These are phyloP conservation scores for Ochotona curzoniae DNA, from an alignment of 2,113 vertebrate genomes.

Conservation along the genomic window DNA sequence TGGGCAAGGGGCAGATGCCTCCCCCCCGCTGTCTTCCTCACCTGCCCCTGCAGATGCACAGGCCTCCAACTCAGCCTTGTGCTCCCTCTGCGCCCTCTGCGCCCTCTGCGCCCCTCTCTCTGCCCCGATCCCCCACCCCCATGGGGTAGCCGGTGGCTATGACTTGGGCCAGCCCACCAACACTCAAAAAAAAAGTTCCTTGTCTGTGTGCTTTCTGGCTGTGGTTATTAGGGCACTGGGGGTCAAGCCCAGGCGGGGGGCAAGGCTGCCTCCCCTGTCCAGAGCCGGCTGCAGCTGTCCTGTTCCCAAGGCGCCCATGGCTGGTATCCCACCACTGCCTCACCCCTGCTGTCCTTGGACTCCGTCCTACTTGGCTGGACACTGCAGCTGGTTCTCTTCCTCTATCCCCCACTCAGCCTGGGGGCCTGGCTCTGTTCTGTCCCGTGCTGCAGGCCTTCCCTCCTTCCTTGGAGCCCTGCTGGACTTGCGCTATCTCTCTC, in stretches of 20 bases:
- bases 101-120: not conserved
- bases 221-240: not conserved
- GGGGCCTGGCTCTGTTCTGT: not conserved
- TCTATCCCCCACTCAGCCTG: not conserved
- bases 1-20: not conserved
- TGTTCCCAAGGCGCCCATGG: not conserved
- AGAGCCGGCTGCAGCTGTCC: not conserved
- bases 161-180: not conserved
- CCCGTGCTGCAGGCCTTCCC: not conserved
- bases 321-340: not conserved
- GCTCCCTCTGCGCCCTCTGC: not conserved
- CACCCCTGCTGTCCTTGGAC: not conserved
- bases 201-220: constrained; percentile 10
- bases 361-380: not conserved
- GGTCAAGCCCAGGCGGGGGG: no score
- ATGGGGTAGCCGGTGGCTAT: not conserved
- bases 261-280: no score
- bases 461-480: not conserved
- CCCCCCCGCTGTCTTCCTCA: not conserved
- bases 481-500: not conserved
- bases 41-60: not conserved
- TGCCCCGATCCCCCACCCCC: not conserved
- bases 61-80: not conserved
- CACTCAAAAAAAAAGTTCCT: constrained; percentile 17
- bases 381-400: not conserved